Evolutionary conservation across 2,797 vertebrate species (phyloP).

Genomic region (Amphiprion clarkii): DNA sequence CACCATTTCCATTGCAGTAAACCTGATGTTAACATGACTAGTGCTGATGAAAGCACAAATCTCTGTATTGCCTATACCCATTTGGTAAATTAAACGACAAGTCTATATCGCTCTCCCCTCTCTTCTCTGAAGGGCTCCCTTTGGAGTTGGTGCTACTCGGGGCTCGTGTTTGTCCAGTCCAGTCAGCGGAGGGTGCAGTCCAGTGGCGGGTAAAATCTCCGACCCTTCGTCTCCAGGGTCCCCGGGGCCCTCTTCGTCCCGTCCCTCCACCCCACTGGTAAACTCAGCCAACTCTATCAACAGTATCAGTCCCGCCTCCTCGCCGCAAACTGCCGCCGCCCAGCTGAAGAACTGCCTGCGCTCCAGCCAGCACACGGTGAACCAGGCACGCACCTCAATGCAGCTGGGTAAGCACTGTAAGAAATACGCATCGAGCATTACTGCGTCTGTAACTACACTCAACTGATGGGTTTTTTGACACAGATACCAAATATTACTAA

Average conservation of each 20-base stretch:
- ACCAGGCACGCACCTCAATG: constrained; percentile 87
- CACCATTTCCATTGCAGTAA: too few species aligned
- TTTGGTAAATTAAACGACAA: not conserved
- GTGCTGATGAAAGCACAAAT: not conserved
- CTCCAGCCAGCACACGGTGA: constrained; percentile 85
- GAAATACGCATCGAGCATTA: constrained; percentile 17
- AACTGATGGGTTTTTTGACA: too few species aligned
- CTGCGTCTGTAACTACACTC: constrained; percentile 2
- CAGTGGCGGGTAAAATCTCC: constrained; percentile 81
- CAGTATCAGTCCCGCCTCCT: constrained; percentile 75
- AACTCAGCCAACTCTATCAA: constrained; percentile 67
- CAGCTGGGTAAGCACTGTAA: constrained; percentile 88
- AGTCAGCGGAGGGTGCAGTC: constrained; percentile 65
- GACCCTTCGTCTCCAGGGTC: constrained; percentile 84
- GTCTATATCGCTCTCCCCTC: not conserved
- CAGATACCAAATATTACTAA: too few species aligned
- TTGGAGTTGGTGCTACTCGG: constrained; percentile 87
- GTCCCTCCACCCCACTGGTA: constrained; percentile 88
- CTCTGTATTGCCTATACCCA: not conserved
- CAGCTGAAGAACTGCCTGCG: constrained; percentile 91
- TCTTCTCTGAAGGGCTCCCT: constrained; percentile 87
- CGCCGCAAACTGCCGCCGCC: constrained; percentile 85
- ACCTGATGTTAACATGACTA: not conserved
- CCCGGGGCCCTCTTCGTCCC: constrained; percentile 81
- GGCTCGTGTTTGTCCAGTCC: constrained; percentile 83